Conservation (phyloP, 1,140 invertebrate genomes). For the Idris sp. region DNA sequence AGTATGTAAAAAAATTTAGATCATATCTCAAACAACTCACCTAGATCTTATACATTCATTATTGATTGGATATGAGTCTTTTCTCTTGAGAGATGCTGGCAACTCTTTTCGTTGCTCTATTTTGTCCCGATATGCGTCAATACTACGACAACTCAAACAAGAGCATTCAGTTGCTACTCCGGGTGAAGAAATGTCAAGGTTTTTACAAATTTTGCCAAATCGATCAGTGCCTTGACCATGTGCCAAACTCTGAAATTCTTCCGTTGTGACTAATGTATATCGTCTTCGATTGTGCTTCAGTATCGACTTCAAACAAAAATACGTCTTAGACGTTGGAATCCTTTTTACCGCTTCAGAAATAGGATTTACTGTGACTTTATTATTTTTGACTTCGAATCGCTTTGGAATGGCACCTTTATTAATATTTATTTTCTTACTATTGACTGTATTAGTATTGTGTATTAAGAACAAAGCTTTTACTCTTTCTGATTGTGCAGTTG, state of each 20-base stretch:
- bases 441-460: too few species aligned
- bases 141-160: constrained; percentile 47
- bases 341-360: constrained; percentile 62
- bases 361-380: constrained; percentile 67
- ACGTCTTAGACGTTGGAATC: constrained; percentile 69
- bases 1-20: too few species aligned
- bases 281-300: constrained; percentile 72
- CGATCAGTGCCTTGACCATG: constrained; percentile 41
- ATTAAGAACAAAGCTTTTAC: constrained; percentile 18
- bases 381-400: constrained; percentile 30
- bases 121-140: constrained; percentile 15
- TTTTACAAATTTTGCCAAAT: constrained; percentile 48
- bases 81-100: not conserved
- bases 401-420: constrained; percentile 69
- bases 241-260: constrained; percentile 69
- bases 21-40: constrained; percentile 17
- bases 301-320: constrained; percentile 74
- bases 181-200: constrained; percentile 46
- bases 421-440: constrained; percentile 1
- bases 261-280: constrained; percentile 72
- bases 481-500: constrained; percentile 14
- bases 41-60: constrained; percentile 45
- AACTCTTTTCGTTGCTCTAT: constrained; percentile 24
- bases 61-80: constrained; percentile 18
- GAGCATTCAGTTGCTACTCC: constrained; percentile 47